These are phyloP conservation scores for Aptenodytes forsteri DNA, from an alignment of 2,113 vertebrate species.

Conservation along the genomic window DNA sequence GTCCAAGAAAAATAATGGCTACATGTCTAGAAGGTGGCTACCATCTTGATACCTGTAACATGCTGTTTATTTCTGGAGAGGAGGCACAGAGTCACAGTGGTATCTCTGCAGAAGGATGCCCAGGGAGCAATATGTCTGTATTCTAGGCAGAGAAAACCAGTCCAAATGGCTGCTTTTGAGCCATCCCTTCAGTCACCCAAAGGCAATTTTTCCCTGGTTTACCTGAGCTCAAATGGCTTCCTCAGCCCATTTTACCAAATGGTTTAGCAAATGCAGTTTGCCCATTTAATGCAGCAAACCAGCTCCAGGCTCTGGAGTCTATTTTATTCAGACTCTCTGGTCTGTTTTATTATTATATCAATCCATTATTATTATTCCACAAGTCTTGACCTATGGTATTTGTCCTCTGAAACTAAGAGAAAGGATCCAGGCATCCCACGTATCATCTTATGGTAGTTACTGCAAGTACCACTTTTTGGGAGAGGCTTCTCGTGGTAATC, in stretches of 20 bases:
- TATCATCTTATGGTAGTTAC: neutral
- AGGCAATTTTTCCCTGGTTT: neutral
- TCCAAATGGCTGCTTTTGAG: neutral
- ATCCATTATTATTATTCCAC: neutral
- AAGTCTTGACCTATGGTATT: neutral
- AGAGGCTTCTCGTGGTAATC: neutral
- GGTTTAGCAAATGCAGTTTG: neutral
- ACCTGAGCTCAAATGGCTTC: neutral
- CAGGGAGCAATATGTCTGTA: neutral
- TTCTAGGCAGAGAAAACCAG: neutral
- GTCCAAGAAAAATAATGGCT: neutral
- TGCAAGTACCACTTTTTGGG: neutral
- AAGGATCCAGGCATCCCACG: neutral
- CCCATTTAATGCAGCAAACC: neutral
- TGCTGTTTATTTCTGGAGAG: neutral
- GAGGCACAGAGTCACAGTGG: neutral
- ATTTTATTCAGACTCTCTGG: neutral
- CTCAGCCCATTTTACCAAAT: neutral
- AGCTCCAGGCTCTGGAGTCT: neutral
- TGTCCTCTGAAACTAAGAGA: neutral
- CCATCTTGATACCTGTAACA: neutral
- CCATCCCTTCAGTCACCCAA: neutral
- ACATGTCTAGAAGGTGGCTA: neutral
- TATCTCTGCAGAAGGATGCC: neutral
- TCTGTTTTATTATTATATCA: neutral